Evolutionary conservation across 2,888 invertebrate genomes (phyloP), one percentile per base, ranked within the genome.

Genomic region (Ariolimax columbianus): DNA sequence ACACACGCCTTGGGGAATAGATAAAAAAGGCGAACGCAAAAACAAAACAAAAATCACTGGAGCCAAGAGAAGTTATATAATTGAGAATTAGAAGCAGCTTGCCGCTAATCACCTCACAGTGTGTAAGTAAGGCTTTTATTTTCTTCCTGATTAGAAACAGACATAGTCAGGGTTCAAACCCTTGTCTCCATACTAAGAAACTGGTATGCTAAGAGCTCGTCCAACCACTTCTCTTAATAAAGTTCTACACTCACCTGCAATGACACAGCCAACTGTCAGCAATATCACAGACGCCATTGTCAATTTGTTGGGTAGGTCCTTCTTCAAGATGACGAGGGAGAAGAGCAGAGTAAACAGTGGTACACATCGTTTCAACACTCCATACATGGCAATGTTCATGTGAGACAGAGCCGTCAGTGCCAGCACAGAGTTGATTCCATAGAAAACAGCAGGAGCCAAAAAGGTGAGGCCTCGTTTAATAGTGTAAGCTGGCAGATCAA

Each of bases 331-430:
- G 14, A 93, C 55, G 6, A 92, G 90, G 11, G 94, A 92, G 59
- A 95, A 88, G 33, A 94, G 63, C 84, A 95, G 89, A 55, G 94
- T 95, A 7, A 94, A 93, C 3, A 95, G 87, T 0, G 95, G 95
- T 6, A 93, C 93, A 89, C 94, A 95, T 79, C 95, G 92, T 90
- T 95, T 95, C 43, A 95, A 89, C 6, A 95, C 94, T 2, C 95
- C 95, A 89, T 95, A 95, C 93, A 95, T 94, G 1, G 95, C 95
- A 88, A 95, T 94, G 86, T 95, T 95, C 94, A 95, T 95, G 79
- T 95, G 95, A 87, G 94, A 94, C 43, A 95, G 92, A 0, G 95
- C 95, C 86, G 93, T 93, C 59, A 95, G 93, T 17, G 95, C 94
- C 59, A 95, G 91, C 77, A 95, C 93, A 63, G 95, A 93, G 86